phyloP scores from a whole-genome alignment of 2,888 invertebrate genomes.

The Alloscopus bannaensis region DNA sequence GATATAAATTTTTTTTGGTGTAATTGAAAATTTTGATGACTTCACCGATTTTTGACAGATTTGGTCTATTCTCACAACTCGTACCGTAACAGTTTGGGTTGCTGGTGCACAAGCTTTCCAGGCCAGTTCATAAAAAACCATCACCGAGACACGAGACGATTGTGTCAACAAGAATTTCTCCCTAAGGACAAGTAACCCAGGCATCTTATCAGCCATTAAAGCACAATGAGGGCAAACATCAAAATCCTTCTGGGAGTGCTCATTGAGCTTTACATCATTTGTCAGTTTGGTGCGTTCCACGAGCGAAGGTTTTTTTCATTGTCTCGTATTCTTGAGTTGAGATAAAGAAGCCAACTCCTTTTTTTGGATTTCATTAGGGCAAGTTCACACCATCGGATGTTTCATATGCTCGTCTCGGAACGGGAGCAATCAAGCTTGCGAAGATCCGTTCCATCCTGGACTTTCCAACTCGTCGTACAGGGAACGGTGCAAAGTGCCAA shows the following conservation, averaged over 20 bases:
- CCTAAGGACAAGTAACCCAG: neutral
- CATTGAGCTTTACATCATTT: slow-evolving; percentile 58
- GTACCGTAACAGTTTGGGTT: no score
- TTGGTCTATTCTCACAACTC: no score
- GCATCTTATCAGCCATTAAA: neutral
- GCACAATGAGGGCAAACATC: slow-evolving; percentile 23
- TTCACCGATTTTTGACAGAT: no score
- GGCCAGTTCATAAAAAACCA: no score
- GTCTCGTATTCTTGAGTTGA: neutral
- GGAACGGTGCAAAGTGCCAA: slow-evolving; percentile 77
- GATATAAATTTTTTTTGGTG: no score
- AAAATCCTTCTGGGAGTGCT: slow-evolving; percentile 39
- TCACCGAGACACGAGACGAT: no score
- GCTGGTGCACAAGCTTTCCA: no score
- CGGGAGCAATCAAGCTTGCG: slow-evolving; percentile 76
- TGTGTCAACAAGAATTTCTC: no score
- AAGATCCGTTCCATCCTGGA: slow-evolving; percentile 78
- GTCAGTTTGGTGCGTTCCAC: slow-evolving; percentile 46
- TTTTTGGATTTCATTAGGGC: neutral
- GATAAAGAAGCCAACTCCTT: neutral
- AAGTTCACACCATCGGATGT: slow-evolving; percentile 76
- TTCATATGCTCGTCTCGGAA: slow-evolving; percentile 78
- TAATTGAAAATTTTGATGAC: no score
- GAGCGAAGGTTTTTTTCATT: neutral
- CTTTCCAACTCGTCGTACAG: slow-evolving; percentile 75